phyloP scores from a whole-genome alignment of 1,140 invertebrate genomes.

The Vanessa tameamea region DNA sequence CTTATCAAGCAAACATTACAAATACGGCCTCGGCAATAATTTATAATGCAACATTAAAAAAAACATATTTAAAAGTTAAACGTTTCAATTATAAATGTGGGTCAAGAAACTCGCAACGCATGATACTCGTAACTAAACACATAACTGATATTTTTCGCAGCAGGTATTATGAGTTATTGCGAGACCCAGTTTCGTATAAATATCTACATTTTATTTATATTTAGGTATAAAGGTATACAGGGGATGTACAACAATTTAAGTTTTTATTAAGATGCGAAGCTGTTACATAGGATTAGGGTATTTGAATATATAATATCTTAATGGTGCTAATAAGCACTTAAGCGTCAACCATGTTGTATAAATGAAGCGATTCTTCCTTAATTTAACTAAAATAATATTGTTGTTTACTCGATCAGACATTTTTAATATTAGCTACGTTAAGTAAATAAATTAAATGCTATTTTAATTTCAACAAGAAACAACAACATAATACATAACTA shows the following conservation, averaged over 20 bases:
- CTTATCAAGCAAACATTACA: constrained; percentile 31
- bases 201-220: background rate
- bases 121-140: constrained; percentile 23
- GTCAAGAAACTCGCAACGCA: constrained; percentile 41
- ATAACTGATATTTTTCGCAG: constrained; percentile 14
- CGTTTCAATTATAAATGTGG: constrained; percentile 48
- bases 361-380: background rate
- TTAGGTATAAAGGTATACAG: background rate
- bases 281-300: background rate
- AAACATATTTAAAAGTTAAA: constrained; percentile 34
- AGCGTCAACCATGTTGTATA: background rate
- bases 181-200: background rate
- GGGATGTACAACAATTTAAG: background rate
- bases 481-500: too few species aligned
- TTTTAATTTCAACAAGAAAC: too few species aligned
- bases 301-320: background rate
- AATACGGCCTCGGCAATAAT: constrained; percentile 34
- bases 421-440: too few species aligned
- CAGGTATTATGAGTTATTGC: constrained; percentile 7
- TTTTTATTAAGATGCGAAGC: constrained; percentile 1
- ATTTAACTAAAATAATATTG: too few species aligned
- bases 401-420: too few species aligned
- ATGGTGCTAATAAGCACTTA: background rate
- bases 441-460: too few species aligned
- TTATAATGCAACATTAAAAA: constrained; percentile 41